Evolutionary conservation across 2,113 vertebrate species (phyloP), one percentile per base, ranked within the genome.

Genomic region (Cephalopterus ornatus): DNA sequence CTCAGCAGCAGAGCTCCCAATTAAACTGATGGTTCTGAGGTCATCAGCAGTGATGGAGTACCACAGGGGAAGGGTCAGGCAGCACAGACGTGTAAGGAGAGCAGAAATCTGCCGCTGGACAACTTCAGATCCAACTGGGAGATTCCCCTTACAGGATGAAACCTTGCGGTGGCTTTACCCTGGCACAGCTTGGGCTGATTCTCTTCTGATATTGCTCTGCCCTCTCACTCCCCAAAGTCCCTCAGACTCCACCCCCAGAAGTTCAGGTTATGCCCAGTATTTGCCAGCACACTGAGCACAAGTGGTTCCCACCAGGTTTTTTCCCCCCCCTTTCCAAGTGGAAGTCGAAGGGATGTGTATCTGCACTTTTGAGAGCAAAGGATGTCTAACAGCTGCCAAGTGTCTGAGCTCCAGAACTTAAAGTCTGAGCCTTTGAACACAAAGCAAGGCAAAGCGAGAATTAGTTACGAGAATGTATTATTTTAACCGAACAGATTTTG

Each of bases 21-120:
- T 14, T 4, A 50, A 42, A 65, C 0, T 0, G 0, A 1, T 10
- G 14, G 47, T 4, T 8, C 11, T 4, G 9, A 52, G 37, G 44
- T 2, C 59, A 39, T 11, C 30, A n/a, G 27, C 0, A 66, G 56
- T 2, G 9, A 65, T 26, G 21, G 14, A 27, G 80, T 6, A 4
- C 16, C 20, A 37, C 59, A 62, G 27, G 47, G 28, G 6, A 56
- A 41, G 63, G 61, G 9, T 67, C 42, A 30, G 8, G 15, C 6
- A 67, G 44, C 72, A 76, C 15, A 12, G 50, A 84, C 18, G 3
- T 6, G 3, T 32, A 53, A 61, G 1, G 2, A 84, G 23, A 89
- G 8, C 52, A 78, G 30, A 59, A 24, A 35, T 52, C 23, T 32
- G n/a, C 24, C 32, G 27, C 24, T 32, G 26, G 26, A 21, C 27